A percentile compares a stretch with the other conserved stretches of the same genome.
Conservation (phyloP, 1,140 invertebrate species). For the Bombus difficillimus region DNA sequence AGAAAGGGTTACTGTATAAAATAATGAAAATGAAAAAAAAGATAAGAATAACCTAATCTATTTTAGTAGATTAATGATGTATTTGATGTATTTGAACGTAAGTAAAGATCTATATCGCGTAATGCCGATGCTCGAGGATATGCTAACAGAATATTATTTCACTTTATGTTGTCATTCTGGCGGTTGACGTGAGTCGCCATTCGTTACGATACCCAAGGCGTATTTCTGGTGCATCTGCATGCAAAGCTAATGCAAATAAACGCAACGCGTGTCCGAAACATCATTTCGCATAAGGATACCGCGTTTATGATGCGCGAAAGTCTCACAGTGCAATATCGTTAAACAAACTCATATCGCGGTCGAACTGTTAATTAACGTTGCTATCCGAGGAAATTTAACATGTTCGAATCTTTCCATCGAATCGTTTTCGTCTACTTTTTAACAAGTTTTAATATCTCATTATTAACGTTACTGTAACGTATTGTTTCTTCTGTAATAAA, state of each 20-base stretch:
- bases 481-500: background rate
- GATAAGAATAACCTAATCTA: background rate
- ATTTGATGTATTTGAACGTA: background rate
- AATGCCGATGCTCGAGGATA: background rate
- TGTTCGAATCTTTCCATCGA: background rate
- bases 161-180: conserved; percentile 1
- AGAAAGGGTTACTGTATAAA: background rate
- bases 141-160: background rate
- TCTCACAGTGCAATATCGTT: conserved; percentile 17
- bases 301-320: conserved; percentile 22
- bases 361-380: background rate
- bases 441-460: background rate
- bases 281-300: conserved; percentile 47
- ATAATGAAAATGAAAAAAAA: background rate
- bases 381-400: background rate
- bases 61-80: background rate
- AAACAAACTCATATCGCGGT: conserved; percentile 17
- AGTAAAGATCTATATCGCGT: background rate
- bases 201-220: conserved; percentile 22
- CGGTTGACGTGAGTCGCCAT: background rate
- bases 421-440: background rate
- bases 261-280: conserved; percentile 26
- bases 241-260: conserved; percentile 50
- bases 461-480: background rate
- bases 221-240: conserved; percentile 29